A percentile compares a stretch with the other conserved stretches of the same genome.
These are phyloP conservation scores for Colius striatus DNA, from an alignment of 2,113 vertebrate species.

Conservation along the genomic window DNA sequence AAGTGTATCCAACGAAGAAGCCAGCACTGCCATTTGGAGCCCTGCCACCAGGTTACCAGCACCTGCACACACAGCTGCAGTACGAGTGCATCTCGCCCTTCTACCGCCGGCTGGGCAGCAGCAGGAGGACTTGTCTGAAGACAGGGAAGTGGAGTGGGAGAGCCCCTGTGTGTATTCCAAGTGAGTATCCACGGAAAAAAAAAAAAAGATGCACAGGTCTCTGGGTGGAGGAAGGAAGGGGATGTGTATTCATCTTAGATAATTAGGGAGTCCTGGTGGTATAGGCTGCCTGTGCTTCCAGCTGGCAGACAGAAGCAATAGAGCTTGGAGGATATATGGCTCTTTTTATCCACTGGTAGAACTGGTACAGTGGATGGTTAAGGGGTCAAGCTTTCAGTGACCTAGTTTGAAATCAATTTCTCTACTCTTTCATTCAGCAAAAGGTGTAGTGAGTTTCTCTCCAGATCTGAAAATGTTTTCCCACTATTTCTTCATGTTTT, in stretches of 20 bases:
- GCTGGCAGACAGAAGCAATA: not conserved
- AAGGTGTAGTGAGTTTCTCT: not conserved
- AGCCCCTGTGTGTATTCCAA: conserved; percentile 92
- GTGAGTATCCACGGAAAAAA: conserved; percentile 77
- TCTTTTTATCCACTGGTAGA: not conserved
- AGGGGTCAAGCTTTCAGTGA: not conserved
- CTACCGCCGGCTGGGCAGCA: conserved; percentile 92
- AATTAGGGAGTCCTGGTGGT: not conserved
- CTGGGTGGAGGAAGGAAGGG: not conserved
- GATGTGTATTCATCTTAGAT: not conserved
- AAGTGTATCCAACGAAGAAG: conserved; percentile 81
- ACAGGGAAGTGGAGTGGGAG: conserved; percentile 98
- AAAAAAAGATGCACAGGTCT: not conserved
- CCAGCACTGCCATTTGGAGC: conserved; percentile 79
- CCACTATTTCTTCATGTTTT: not conserved
- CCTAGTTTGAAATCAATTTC: not conserved
- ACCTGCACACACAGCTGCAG: conserved; percentile 91
- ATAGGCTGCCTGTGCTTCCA: not conserved
- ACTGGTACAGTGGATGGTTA: not conserved
- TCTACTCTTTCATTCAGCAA: not conserved
- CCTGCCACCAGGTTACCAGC: conserved; percentile 88
- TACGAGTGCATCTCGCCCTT: conserved; percentile 91
- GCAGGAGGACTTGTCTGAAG: conserved; percentile 92
- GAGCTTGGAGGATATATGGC: not conserved
- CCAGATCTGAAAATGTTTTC: not conserved